These are phyloP conservation scores for Heliconius aoede DNA, from an alignment of 2,888 invertebrate species.

Conservation along the genomic window DNA sequence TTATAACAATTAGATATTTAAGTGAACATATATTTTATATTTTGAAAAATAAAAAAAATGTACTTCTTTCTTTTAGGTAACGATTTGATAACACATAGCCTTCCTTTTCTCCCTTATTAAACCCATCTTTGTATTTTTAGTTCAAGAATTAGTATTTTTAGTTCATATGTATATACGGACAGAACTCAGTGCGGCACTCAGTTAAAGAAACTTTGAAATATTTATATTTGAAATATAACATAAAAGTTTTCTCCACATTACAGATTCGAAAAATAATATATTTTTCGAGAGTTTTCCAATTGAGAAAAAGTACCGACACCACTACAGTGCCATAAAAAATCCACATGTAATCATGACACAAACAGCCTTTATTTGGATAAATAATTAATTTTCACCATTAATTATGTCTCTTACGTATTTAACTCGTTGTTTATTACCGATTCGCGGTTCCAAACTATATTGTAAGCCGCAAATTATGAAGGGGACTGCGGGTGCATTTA, in stretches of 20 bases:
- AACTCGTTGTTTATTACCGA: constrained; percentile 19
- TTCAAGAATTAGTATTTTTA: no score
- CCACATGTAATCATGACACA: constrained; percentile 26
- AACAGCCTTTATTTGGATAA: constrained; percentile 12
- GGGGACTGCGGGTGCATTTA: not conserved
- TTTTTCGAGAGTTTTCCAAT: not conserved
- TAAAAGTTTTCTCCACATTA: no score
- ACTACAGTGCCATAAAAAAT: no score
- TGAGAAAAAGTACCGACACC: not conserved
- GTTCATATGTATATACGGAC: no score
- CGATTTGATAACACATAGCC: not conserved
- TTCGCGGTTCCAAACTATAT: constrained; percentile 28
- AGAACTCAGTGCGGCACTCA: no score
- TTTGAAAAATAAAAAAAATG: not conserved
- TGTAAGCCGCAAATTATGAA: constrained; percentile 33
- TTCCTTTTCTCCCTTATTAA: no score
- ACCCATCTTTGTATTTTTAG: no score
- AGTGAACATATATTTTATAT: not conserved
- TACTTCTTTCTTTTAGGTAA: not conserved
- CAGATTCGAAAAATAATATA: no score
- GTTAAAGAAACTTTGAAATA: no score
- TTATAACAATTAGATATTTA: constrained; percentile 3
- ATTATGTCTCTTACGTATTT: constrained; percentile 20
- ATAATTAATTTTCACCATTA: constrained; percentile 21
- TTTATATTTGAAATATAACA: no score